Conservation (phyloP, 2,797 vertebrate genomes). For the Podarcis siculus region DNA sequence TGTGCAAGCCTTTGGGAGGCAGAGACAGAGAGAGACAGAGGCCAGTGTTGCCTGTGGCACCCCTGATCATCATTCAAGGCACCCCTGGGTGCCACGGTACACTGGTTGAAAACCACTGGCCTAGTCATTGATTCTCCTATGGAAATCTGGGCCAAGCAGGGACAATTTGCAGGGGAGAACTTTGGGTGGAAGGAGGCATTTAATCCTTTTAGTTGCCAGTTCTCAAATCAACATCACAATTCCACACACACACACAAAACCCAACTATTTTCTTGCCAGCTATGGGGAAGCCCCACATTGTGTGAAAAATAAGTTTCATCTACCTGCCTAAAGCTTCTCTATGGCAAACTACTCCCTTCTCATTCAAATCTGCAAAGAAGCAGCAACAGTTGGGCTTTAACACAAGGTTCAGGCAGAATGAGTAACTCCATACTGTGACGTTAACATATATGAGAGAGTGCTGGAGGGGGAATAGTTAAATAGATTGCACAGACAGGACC, state of each 20-base stretch:
- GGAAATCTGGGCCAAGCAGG: not conserved
- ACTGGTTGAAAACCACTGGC: no score
- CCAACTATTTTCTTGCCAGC: not conserved
- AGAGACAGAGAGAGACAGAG: no score
- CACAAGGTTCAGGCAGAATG: not conserved
- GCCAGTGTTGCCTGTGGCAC: no score
- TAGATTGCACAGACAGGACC: no score
- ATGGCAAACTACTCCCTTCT: not conserved
- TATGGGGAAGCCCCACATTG: not conserved
- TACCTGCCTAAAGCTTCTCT: not conserved
- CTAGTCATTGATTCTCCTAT: not conserved
- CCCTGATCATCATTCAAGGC: no score
- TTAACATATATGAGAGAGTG: no score
- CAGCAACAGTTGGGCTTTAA: not conserved
- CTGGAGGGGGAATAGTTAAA: no score
- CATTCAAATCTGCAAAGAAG: not conserved
- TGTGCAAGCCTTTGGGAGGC: no score
- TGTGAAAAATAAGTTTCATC: not conserved
- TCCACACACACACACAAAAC: not conserved
- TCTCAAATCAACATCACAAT: not conserved
- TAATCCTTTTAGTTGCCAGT: not conserved
- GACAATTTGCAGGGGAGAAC: not conserved
- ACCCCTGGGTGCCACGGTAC: no score
- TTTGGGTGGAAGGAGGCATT: not conserved
- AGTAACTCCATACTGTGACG: not conserved